A percentile compares a stretch with the other conserved stretches of the same genome.
Evolutionary conservation across 2,888 invertebrate species (phyloP).

Genomic region (Phyllotreta cruciferae): DNA sequence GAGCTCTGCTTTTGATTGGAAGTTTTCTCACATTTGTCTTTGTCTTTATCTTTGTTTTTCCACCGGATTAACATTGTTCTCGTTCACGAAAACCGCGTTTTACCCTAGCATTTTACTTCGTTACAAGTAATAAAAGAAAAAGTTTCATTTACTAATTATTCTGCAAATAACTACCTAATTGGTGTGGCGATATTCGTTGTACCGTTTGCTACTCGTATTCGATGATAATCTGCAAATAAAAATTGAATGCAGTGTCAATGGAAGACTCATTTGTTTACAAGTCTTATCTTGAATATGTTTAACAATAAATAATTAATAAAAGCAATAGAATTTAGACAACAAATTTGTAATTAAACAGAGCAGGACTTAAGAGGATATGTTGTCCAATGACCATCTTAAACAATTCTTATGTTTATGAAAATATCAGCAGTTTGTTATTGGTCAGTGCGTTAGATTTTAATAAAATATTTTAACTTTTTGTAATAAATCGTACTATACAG

Average conservation of each 20-base stretch:
- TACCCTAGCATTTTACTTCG: constrained; percentile 6
- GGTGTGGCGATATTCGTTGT: constrained; percentile 11
- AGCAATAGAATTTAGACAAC: background rate
- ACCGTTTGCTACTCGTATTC: background rate
- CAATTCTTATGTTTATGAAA: too few species aligned
- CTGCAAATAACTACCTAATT: too few species aligned
- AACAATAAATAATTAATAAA: constrained; percentile 5
- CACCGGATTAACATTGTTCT: constrained; percentile 77
- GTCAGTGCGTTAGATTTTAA: too few species aligned
- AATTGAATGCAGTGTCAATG: constrained; percentile 4
- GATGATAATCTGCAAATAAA: constrained; percentile 13
- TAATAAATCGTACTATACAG: too few species aligned
- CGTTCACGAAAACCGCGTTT: constrained; percentile 1
- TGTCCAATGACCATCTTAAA: too few species aligned
- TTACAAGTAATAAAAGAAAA: background rate
- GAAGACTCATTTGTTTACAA: constrained; percentile 14
- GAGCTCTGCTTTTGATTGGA: constrained; percentile 58
- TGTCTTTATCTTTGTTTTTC: constrained; percentile 86
- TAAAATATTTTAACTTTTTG: too few species aligned
- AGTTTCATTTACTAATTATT: constrained; percentile 1
- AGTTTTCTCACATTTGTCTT: constrained; percentile 66
- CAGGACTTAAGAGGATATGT: too few species aligned
- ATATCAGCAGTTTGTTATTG: too few species aligned
- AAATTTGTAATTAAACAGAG: background rate
- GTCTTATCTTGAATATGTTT: background rate